phyloP scores from a whole-genome alignment of 1,140 invertebrate genomes.

The Ridgeia piscesae region DNA sequence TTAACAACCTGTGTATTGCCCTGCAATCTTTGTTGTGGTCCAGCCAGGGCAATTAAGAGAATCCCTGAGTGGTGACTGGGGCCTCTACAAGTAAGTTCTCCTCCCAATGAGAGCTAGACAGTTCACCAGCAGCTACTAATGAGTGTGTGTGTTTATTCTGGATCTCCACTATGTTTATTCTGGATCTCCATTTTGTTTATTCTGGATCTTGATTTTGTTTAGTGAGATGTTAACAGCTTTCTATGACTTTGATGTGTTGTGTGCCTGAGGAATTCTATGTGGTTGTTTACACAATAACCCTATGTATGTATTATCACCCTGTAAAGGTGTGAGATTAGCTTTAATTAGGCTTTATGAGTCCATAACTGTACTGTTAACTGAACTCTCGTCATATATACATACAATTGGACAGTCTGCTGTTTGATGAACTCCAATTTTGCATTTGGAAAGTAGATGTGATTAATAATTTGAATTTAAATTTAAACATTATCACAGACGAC shows the following conservation, averaged over 20 bases:
- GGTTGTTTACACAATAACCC: not conserved
- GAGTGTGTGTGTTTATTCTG: not conserved
- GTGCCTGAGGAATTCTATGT: not conserved
- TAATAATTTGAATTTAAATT: too few relatives aligned
- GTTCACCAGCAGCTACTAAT: not conserved
- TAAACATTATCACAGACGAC: too few relatives aligned
- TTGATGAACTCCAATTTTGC: not conserved
- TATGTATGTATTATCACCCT: not conserved
- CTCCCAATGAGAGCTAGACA: not conserved
- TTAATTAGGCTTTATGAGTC: not conserved
- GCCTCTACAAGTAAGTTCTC: not conserved
- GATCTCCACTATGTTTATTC: not conserved
- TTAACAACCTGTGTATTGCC: not conserved
- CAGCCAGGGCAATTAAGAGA: not conserved
- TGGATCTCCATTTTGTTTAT: not conserved
- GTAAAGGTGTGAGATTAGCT: not conserved
- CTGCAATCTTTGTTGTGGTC: not conserved
- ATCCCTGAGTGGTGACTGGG: not conserved
- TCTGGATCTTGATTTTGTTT: not conserved
- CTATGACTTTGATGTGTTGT: not conserved
- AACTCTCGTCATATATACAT: not conserved
- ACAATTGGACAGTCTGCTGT: not conserved
- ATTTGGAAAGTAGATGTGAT: not conserved
- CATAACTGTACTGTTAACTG: not conserved
- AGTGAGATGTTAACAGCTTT: not conserved